Base-by-base conservation (phyloP, 92 coral and sea anemone genomes). In the Heteractis magnifica region DNA sequence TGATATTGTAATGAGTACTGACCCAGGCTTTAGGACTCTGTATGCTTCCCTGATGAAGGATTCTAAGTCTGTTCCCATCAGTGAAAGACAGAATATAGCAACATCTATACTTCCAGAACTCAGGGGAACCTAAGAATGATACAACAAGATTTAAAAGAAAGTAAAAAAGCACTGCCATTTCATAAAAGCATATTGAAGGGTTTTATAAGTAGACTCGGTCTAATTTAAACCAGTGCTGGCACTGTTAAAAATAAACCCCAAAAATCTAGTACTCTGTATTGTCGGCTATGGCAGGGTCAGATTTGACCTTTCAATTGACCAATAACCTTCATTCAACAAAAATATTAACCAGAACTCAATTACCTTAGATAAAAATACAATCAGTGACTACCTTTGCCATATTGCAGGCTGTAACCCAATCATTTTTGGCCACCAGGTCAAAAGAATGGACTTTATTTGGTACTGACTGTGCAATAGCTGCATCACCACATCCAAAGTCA, bases 401-500 rank as follows among this genome's bases (percentile, higher is more conserved):
- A 72, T 97, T 91, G 88, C 98, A 97, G 56, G 92, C 98, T 71
- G 95, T 97, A 9, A 97, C 98, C 84, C 87, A 86, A 44, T 89
- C 75, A 81, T 92, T 97, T 70, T 76, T 89, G 72, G 98, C 98
- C 44, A 97, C 97, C 84, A 97, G 88, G 79, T 97, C 99, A 92
- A 97, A 97, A 52, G 99, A 97, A 83, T 90, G 90, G 51, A 97
- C 98, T 88, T 88, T 92, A 73, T 97, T 94, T 77, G 91, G 72
- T 51, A 94, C 92, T 83, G 88, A 92, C 77, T 94, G 98, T 51
- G 99, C 87, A 72, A 97, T 94, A 49, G 83, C 82, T 51, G 99
- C 99, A 64, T 97, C 98, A 51, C 99, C 99, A 86, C 99, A 97
- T 77, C 99, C 99, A 95, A 97, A 94, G 81, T 97, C 99, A 59